Conservation (phyloP, 1,140 invertebrate genomes). For the Lasioglossum baleicum region DNA sequence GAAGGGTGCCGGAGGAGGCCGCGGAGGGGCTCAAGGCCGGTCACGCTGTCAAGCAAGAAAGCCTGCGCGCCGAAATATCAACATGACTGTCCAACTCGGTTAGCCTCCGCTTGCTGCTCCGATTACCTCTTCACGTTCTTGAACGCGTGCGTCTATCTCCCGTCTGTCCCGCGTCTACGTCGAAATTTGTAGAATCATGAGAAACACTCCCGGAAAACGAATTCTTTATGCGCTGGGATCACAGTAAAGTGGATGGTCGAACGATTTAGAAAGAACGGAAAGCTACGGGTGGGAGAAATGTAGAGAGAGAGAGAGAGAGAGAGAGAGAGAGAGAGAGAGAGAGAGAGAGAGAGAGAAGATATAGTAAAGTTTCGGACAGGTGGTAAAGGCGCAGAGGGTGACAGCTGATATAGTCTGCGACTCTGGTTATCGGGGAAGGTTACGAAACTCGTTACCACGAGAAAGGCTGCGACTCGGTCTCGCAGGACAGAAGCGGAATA, state of each 20-base stretch:
- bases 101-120: constrained; percentile 40
- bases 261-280: not conserved
- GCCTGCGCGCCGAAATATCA: constrained; percentile 75
- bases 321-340: not conserved
- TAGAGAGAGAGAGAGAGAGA: not conserved
- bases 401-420: constrained; percentile 55
- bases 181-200: not conserved
- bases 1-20: constrained; percentile 37
- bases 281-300: not conserved
- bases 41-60: constrained; percentile 74
- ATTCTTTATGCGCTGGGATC: not conserved
- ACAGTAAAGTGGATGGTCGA: not conserved
- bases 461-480: constrained; percentile 43
- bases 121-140: constrained; percentile 26
- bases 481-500: constrained; percentile 28
- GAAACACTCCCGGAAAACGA: not conserved
- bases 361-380: constrained; percentile 50
- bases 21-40: constrained; percentile 74
- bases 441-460: constrained; percentile 45
- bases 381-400: constrained; percentile 46
- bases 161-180: constrained; percentile 20
- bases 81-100: constrained; percentile 69
- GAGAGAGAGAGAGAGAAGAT: not conserved
- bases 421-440: constrained; percentile 39
- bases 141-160: constrained; percentile 14